These are phyloP conservation scores for Steinernema khuongi DNA, from an alignment of 1,140 invertebrate species.

Conservation along the genomic window DNA sequence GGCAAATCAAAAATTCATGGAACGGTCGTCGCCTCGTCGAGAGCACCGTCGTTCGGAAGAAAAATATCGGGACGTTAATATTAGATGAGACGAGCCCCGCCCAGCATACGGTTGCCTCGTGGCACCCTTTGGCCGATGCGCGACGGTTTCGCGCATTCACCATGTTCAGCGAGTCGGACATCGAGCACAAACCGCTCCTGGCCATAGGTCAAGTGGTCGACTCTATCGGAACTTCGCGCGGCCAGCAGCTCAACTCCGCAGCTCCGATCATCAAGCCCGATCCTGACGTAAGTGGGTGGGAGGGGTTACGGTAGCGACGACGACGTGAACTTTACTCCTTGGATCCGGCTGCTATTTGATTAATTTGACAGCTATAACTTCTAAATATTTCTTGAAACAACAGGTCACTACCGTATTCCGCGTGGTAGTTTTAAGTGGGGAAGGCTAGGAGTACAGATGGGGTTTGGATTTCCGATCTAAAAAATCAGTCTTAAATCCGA, in stretches of 20 bases:
- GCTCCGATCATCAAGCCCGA: background rate
- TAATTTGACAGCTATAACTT: slow-evolving; percentile 17
- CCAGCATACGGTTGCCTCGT: background rate
- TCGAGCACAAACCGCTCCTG: slow-evolving; percentile 33
- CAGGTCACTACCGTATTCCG: slow-evolving; percentile 18
- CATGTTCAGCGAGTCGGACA: background rate
- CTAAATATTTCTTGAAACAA: slow-evolving; percentile 20
- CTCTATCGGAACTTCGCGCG: slow-evolving; percentile 32
- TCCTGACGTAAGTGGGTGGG: background rate
- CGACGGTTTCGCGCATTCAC: background rate
- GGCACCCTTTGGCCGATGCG: background rate
- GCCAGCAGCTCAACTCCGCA: slow-evolving; percentile 8
- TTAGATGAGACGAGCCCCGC: slow-evolving; percentile 26
- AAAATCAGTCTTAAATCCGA: no score
- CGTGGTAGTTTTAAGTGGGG: no score
- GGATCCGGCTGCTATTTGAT: no score
- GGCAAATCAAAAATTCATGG: slow-evolving; percentile 1
- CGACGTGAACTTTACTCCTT: slow-evolving; percentile 5
- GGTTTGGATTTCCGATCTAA: no score
- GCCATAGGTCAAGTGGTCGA: slow-evolving; percentile 48
- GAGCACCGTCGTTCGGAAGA: background rate
- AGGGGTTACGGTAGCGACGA: slow-evolving; percentile 8
- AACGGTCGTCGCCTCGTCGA: slow-evolving; percentile 10
- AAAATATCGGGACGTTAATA: slow-evolving; percentile 27
- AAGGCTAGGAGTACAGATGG: no score